Base-by-base conservation (phyloP, 1,140 invertebrate genomes). In the Mercenaria mercenaria region DNA sequence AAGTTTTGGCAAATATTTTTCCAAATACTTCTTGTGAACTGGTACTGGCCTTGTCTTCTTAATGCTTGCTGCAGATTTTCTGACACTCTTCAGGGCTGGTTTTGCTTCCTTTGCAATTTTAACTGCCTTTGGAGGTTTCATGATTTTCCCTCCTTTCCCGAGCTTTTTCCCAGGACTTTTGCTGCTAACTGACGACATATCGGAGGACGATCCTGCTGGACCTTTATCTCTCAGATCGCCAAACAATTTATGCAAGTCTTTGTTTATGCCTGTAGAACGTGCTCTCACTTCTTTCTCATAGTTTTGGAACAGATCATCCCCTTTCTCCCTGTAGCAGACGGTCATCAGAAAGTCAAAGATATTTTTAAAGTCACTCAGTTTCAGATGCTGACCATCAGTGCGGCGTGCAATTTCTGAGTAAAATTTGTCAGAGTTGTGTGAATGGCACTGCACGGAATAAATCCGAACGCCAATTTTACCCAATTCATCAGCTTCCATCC, bases 321-420 rank as follows among this genome's bases (percentile, higher is more conserved):
- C 91, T 34, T 91, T 82, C 64, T 92, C 92, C 29, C 74, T 72
- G 64, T 92, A 92, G 41, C 90, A 90, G 34, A 92, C 92, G 69
- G 91, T 84, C 92, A 92, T 92, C 11, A 92, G 59, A 50, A 92
- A 89, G 69, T 93, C 91, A 88, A 88, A 88, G 20, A 92, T 82
- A 61, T 92, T 92, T 43, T 64, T 72, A 37, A 92, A 92, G 74
- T 92, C 83, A 59, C 77, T 90, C 10, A 92, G 84, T 72, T 91
- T 77, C 43, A 93, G 34, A 77, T 92, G 77, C 3, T 61, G 82
- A 26, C 92, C 91, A 56, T 88, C 47, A 20, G 91, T 92, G 29
- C 86, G 43, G 2, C 29, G 20, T 13, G 92, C 85, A 26, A 92
- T 81, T 23, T 76, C 43, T 10, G 29, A 67, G 56, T 84, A 92